Evolutionary conservation across 2,113 vertebrate genomes (phyloP).

Genomic region (Nicator chloris): DNA sequence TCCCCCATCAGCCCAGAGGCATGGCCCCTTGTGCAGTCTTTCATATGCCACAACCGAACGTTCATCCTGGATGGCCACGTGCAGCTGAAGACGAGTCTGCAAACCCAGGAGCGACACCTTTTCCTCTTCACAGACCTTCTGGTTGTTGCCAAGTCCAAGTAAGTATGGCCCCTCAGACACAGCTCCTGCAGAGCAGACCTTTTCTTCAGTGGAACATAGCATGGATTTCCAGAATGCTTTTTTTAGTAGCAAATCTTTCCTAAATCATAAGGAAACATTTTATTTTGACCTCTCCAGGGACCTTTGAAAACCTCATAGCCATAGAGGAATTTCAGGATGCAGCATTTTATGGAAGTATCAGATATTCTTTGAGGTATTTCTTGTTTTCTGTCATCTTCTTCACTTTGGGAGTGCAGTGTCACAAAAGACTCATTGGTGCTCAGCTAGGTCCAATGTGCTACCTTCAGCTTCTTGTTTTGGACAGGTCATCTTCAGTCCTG

Average conservation of each 20-base stretch:
- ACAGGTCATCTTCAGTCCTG: not conserved
- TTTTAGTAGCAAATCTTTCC: not conserved
- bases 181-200: not conserved
- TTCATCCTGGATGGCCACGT: constrained; percentile 83
- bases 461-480: not conserved
- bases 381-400: not conserved
- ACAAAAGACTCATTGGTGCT: not conserved
- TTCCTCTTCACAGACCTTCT: constrained; percentile 92
- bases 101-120: constrained; percentile 90
- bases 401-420: not conserved
- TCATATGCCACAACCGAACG: constrained; percentile 75
- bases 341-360: not conserved
- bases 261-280: not conserved
- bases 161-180: constrained; percentile 42
- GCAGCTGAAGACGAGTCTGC: constrained; percentile 88
- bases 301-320: not conserved
- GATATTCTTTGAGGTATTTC: not conserved
- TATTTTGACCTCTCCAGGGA: not conserved
- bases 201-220: not conserved
- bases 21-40: constrained; percentile 85
- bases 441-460: fast-evolving
- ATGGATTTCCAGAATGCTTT: not conserved
- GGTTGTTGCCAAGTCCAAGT: constrained; percentile 93
- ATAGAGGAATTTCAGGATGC: not conserved
- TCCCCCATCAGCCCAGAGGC: constrained; percentile 83